Base-by-base conservation (phyloP, 2,797 vertebrate species). In the Pogonophryne albipinna region DNA sequence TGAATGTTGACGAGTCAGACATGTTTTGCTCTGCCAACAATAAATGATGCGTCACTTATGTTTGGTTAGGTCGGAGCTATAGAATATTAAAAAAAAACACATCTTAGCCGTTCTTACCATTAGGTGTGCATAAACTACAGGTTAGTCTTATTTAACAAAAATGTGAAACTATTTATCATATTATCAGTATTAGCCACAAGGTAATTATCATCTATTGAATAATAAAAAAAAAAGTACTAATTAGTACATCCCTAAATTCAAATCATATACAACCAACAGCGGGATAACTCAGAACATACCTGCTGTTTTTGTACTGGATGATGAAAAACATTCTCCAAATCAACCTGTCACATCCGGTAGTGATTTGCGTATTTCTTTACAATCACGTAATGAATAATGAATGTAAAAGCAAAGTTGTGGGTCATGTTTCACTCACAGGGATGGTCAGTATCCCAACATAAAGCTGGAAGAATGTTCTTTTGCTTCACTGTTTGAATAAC, bases 321-420 rank as follows among this genome's bases (percentile, higher is more conserved):
- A 64, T 50, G 59, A 78, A 68, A 58, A 56, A 78, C 20, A 34
- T 76, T 60, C 50, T 41, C 11, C 20, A 49, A 62, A 85, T 79
- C 84, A 81, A 79, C 67, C 46, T 16, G 44, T 73, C 68, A 62
- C 14, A 59, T 80, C 57, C 31, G 23, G 71, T 71, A 38, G 53
- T 70, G 62, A 88, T 78, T 69, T 79, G 63, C 75, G 50, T 42
- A 41, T 74, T 79, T 82, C 63, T 84, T 58, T 67, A 64, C 58
- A 72, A 76, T 65, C 66, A 62, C 5, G 50, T 42, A 53, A 61
- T 90, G 76, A 87, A 89, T 88, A 68, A 90, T 87, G 83, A 46
- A 91, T 85, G 79, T 27, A 4, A 76, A 83, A 69, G 50, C 60
- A 67, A 70, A 23, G 58, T 31, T 45, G 41, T 45, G 16, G 55